Evolutionary conservation across 2,797 vertebrate genomes (phyloP), one percentile per base, ranked within the genome.

Genomic region (Oreortyx pictus): DNA sequence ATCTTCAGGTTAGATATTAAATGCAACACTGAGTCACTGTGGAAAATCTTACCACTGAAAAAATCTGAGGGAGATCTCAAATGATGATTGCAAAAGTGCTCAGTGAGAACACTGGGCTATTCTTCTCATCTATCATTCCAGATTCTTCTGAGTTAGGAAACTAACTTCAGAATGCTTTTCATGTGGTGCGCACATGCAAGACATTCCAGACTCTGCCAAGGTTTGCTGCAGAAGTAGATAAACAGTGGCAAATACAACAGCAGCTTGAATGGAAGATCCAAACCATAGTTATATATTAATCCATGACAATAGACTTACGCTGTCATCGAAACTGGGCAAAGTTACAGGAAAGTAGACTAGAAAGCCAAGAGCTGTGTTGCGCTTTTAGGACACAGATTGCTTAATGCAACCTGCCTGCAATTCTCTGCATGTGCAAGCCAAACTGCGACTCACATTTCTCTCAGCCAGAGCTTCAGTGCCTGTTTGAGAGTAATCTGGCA

Each of bases 161-260:
- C n/a, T 33, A 76, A 49, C 52, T 86, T 67, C 37, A 35, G 70
- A 67, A 59, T 41, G 23, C 24, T 64, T 93, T 89, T 91, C 6
- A 7, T 61, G 54, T 59, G 66, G 49, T 31, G 25, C 46, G 39
- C 77, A 92, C 52, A 46, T 62, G 87, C 52, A 91, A 81, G 47
- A 61, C 11, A n/a, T 71, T 88, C 52, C 46, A 89, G 41, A 72
- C 15, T 27, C 25, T 43, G 33, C 16, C n/a, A 86, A 86, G 80
- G 46, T 86, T 80, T 91, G 74, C 19, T 89, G 46, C 3, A 7
- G 33, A 60, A 5, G 9, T 14, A 35, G 10, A 73, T 75, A 92
- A 89, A 86, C 66, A 90, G 90, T 85, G 92, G 76, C 77, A 94
- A 92, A 74, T 43, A 54, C 1, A 41, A 43, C 33, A 90, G 66